Conservation (phyloP, 1,140 invertebrate genomes). For the Drosophila suzukii region DNA sequence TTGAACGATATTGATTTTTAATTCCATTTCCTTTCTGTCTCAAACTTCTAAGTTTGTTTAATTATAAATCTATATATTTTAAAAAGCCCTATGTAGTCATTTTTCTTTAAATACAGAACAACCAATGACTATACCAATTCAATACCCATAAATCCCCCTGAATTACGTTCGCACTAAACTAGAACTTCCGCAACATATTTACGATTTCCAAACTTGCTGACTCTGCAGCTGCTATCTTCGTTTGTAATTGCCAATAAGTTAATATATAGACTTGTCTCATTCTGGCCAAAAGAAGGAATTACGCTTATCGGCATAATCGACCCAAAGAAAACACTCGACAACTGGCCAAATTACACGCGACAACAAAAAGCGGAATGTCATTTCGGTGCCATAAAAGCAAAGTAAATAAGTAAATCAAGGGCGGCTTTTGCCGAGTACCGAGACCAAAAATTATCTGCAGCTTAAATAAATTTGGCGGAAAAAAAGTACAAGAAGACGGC, state of each 20-base stretch:
- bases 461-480: constrained; percentile 70
- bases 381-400: constrained; percentile 76
- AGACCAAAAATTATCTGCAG: constrained; percentile 68
- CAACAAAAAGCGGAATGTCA: constrained; percentile 56
- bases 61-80: not conserved
- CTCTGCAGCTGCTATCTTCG: constrained; percentile 43
- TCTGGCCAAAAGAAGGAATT: constrained; percentile 38
- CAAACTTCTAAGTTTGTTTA: not conserved
- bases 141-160: constrained; percentile 28
- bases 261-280: constrained; percentile 53
- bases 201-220: constrained; percentile 36
- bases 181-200: constrained; percentile 18
- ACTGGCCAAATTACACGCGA: constrained; percentile 66
- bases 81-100: not conserved
- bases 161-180: constrained; percentile 42
- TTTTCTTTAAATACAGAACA: not conserved
- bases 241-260: constrained; percentile 67
- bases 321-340: constrained; percentile 40
- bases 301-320: constrained; percentile 70
- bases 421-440: constrained; percentile 8
- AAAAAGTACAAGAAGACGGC: constrained; percentile 30
- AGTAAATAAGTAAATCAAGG: constrained; percentile 80
- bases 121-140: constrained; percentile 3
- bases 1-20: no score
- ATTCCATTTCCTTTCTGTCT: no score